Conservation (phyloP, 2,888 invertebrate species). For the Imbricaverruca yamaguchii region DNA sequence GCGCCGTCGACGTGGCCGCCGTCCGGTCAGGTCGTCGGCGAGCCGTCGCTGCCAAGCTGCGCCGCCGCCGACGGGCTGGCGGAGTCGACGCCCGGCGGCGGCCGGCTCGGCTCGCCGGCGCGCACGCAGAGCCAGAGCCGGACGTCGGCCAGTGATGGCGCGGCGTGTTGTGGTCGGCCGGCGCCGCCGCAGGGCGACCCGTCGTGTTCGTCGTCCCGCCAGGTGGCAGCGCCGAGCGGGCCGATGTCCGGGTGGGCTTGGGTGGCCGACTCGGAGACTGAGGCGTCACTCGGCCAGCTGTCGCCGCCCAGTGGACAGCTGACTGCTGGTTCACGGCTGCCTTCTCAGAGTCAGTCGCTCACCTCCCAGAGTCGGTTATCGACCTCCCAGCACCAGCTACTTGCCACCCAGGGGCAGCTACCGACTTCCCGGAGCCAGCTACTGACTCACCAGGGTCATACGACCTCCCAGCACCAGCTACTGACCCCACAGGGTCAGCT, state of each 20-base stretch:
- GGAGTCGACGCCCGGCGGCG: neutral
- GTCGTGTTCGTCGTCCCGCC: neutral
- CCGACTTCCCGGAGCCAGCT: neutral
- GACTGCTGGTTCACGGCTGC: neutral
- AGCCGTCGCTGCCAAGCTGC: too few species aligned
- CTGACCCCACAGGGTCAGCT: neutral
- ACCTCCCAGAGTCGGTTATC: neutral
- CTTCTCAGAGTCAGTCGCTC: neutral
- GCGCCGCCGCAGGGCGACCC: neutral
- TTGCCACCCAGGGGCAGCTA: neutral
- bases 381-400: neutral
- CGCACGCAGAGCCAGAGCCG: neutral
- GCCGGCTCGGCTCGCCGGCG: neutral
- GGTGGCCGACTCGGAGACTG: neutral
- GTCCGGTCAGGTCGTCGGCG: too few species aligned
- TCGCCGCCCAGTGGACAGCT: neutral
- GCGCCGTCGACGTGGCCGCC: neutral
- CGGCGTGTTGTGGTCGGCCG: neutral
- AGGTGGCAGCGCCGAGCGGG: too few species aligned
- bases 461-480: too few species aligned
- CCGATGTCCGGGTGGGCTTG: neutral
- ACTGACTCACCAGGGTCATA: neutral
- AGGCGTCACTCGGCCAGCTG: neutral
- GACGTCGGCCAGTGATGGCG: neutral
- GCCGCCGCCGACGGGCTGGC: too few species aligned